Evolutionary conservation across 92 coral and sea anemone species (phyloP), one percentile per base, ranked within the genome.

Genomic region (Porites divaricata): DNA sequence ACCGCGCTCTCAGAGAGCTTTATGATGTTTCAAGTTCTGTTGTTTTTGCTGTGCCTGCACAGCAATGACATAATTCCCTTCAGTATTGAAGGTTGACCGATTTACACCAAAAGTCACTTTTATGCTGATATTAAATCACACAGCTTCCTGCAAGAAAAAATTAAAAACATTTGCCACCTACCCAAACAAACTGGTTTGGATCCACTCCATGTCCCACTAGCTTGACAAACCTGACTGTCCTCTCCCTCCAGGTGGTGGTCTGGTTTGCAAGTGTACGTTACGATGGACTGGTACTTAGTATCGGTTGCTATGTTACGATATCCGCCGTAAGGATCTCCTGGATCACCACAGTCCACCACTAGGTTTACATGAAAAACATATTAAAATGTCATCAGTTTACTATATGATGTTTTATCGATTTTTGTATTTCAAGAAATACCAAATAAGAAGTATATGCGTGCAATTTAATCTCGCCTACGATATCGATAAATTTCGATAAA

Each of bases 161-260:
- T 0, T 4, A 19, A 61, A 15, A 54, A 54, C 17, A 54, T 25
- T 25, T 49, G 8, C 11, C 9, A 26, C 78, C 61, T 88, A 95
- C 99, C 93, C 75, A 97, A 74, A 74, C 99, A 97, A 61, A 93
- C 88, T 15, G 99, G 99, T 67, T 89, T 86, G 17, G 85, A 52
- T 22, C 86, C 94, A 67, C 97, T 89, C 99, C 99, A 97, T 25
- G 67, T 65, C n/a, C 98, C 99, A 82, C 88, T 63, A 16, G 86
- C 95, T 66, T 85, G 85, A 74, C 99, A 97, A 1, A 63, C 81
- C n/a, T 90, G 95, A 35, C 91, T 80, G 10, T 76, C 74, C 49
- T 90, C 93, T 3, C 99, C 99, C 84, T 97, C 98, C 19, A 97
- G 90, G 25, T 97, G 99, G 70, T 97, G 99, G 21, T 89, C 49